Evolutionary conservation across 2,888 invertebrate genomes (phyloP).

Genomic region (Trissolcus japonicus): DNA sequence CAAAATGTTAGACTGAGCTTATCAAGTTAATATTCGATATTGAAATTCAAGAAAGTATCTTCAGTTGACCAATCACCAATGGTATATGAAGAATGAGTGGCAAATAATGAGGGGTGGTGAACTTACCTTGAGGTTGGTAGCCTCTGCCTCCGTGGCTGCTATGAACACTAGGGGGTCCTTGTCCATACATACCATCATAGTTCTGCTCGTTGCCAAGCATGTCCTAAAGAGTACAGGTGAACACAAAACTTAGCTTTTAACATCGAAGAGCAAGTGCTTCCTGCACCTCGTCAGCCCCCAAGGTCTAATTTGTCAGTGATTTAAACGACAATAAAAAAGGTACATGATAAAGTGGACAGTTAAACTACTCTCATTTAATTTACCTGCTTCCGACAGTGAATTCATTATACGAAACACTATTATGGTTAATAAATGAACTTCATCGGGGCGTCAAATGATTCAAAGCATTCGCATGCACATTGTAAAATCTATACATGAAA

Average conservation of each 20-base stretch:
- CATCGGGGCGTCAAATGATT: slow-evolving; percentile 39
- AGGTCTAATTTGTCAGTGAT: neutral
- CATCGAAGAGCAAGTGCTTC: slow-evolving; percentile 19
- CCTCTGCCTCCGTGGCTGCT: slow-evolving; percentile 86
- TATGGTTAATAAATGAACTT: slow-evolving; percentile 41
- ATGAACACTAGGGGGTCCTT: slow-evolving; percentile 91
- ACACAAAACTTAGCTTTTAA: slow-evolving; percentile 68
- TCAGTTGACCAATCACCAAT: slow-evolving; percentile 48
- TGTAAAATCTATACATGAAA: slow-evolving; percentile 41
- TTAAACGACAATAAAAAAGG: slow-evolving; percentile 15
- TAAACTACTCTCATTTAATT: slow-evolving; percentile 12
- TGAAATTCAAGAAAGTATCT: slow-evolving; percentile 3
- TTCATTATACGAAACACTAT: slow-evolving; percentile 26
- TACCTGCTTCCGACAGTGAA: slow-evolving; percentile 26
- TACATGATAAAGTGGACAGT: slow-evolving; percentile 11
- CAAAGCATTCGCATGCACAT: slow-evolving; percentile 71
- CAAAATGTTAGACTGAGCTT: neutral
- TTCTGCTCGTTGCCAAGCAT: slow-evolving; percentile 94
- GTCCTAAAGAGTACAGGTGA: slow-evolving; percentile 81
- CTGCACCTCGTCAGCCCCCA: slow-evolving; percentile 22
- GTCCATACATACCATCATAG: slow-evolving; percentile 95
- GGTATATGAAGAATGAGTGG: slow-evolving; percentile 17
- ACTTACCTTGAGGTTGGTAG: slow-evolving; percentile 91
- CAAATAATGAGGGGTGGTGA: slow-evolving; percentile 1
- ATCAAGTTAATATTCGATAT: too few species aligned